These are phyloP conservation scores for Brachyhypopomus gauderio DNA, from an alignment of 2,113 vertebrate species.

Conservation along the genomic window DNA sequence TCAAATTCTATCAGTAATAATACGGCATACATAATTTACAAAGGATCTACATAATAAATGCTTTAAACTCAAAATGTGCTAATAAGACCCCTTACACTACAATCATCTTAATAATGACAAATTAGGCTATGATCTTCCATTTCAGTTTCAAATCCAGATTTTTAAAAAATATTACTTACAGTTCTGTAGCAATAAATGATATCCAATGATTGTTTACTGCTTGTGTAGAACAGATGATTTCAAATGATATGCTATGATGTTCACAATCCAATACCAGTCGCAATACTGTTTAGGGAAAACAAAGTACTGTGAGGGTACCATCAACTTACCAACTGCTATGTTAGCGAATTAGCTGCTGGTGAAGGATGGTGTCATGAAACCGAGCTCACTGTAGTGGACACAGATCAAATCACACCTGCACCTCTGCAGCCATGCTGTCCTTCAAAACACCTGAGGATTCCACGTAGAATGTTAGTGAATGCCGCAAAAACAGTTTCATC, in stretches of 20 bases:
- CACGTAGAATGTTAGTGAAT: background rate
- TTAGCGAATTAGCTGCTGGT: background rate
- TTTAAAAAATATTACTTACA: slow-evolving; percentile 25
- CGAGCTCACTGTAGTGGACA: background rate
- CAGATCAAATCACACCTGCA: background rate
- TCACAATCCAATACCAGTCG: slow-evolving; percentile 14
- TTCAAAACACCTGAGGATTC: slow-evolving; percentile 15
- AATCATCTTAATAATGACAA: too few species aligned
- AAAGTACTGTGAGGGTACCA: too few species aligned
- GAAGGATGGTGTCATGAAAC: slow-evolving; percentile 3
- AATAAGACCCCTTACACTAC: too few species aligned
- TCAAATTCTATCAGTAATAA: background rate
- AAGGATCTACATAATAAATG: too few species aligned
- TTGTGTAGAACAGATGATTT: background rate
- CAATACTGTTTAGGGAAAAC: background rate
- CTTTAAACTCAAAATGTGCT: too few species aligned
- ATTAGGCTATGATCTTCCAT: background rate
- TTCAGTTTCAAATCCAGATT: background rate
- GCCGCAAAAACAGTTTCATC: background rate
- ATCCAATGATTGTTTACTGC: background rate
- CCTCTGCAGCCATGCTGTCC: background rate
- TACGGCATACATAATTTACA: background rate
- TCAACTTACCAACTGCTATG: too few species aligned
- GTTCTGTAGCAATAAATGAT: background rate
- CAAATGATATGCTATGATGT: background rate